Base-by-base conservation (phyloP, 1,140 invertebrate genomes). In the Scaptodrosophila lebanonensis region DNA sequence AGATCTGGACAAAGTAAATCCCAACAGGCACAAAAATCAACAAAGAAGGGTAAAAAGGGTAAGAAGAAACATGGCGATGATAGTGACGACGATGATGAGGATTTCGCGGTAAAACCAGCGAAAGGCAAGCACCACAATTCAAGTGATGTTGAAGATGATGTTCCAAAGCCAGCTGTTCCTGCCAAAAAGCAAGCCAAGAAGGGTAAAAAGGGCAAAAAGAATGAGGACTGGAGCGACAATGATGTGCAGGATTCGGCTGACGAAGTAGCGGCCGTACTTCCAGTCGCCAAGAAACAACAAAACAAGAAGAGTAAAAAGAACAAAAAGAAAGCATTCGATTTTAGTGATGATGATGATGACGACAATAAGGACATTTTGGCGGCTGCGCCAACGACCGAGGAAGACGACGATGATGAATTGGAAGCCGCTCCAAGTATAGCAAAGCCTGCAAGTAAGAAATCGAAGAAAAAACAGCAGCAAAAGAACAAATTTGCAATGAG, bases 1-100 rank as follows among this genome's bases (percentile, higher is more conserved):
- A 86, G 86, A 16, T 87, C 86, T 87, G 89, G 68, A 85, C 89
- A 66, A 88, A 90, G 70, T 89, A 90, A 91, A 56, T 90, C 90
- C 87, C 88, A 88, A 83, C 50, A 32, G 15, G 27, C 57, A 7
- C 45, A 66, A 17, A n/a, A 48, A 25, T 75, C 83, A 38, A 71
- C n/a, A n/a, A 38, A 89, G 88, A 83, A 89, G 88, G 70, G 58
- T n/a, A 25, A 25, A 25, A 25, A 25, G 22, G 22, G 22, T 25
- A 25, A 25, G 8, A 25, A 25, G 22, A 25, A 25, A 25, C 22
- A 64, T 25, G 68, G 62, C 38, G 63, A 73, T 35, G 54, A 57
- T 33, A 56, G 54, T 36, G 63, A 66, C 52, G 53, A 71, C 27
- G 66, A 67, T 7, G 40, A 51, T 9, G 48, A 67, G 25, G n/a